Conservation (phyloP, 2,113 vertebrate species). For the Pygoscelis adeliae region DNA sequence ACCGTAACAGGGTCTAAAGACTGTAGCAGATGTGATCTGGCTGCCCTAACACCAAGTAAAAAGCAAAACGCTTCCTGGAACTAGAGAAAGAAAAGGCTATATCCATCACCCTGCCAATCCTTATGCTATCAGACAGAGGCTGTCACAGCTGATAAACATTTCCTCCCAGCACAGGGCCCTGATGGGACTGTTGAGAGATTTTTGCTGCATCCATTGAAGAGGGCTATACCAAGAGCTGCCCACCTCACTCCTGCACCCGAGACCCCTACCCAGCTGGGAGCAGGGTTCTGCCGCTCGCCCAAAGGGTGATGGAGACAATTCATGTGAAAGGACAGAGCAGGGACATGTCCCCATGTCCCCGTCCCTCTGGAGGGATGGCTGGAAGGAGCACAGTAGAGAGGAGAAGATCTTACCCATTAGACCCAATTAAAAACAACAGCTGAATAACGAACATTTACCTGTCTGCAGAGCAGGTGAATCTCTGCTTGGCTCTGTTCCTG, state of each 20-base stretch:
- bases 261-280: fast-evolving
- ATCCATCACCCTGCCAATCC: background rate
- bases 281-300: background rate
- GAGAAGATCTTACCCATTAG: background rate
- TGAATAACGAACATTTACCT: background rate
- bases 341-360: background rate
- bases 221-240: background rate
- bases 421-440: background rate
- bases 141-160: background rate
- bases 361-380: background rate
- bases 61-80: background rate
- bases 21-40: background rate
- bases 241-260: fast-evolving
- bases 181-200: background rate
- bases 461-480: background rate
- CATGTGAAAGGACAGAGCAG: background rate
- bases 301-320: fast-evolving
- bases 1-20: fast-evolving
- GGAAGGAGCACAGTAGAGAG: background rate
- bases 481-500: background rate
- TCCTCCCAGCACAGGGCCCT: background rate
- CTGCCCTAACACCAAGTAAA: background rate
- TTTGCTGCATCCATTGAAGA: background rate
- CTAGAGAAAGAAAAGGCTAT: background rate
- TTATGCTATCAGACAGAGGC: background rate